phyloP scores from a whole-genome alignment of 2,113 vertebrate species.

The Lates calcarifer region DNA sequence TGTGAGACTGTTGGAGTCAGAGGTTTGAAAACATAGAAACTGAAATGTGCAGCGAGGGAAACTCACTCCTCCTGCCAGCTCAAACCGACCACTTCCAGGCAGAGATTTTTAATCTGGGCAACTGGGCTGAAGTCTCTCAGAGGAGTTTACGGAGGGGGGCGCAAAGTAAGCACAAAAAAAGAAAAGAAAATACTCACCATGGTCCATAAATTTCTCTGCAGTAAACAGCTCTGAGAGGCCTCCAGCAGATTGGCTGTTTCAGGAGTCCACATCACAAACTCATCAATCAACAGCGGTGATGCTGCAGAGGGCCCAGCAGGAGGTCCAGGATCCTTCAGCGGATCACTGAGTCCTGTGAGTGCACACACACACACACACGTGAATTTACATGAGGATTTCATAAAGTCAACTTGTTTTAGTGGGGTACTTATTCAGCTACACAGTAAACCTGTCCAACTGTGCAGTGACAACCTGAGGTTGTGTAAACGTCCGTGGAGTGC shows the following conservation, averaged over 20 bases:
- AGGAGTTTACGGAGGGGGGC: conserved; percentile 47
- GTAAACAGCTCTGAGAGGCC: conserved; percentile 30
- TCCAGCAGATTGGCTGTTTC: conserved; percentile 25
- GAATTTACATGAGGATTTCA: neutral
- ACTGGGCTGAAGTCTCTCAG: conserved; percentile 61
- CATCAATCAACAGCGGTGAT: conserved; percentile 36
- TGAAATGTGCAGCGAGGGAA: neutral
- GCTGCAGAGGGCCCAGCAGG: neutral
- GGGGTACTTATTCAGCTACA: neutral
- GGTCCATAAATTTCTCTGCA: conserved; percentile 31
- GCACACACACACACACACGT: too few relatives aligned
- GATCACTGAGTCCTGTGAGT: neutral
- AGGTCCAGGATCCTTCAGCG: neutral
- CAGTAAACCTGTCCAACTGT: conserved; percentile 9
- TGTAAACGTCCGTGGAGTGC: neutral
- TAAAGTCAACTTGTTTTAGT: neutral
- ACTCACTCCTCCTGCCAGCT: conserved; percentile 1
- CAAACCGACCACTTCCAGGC: conserved; percentile 12
- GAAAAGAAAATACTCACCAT: conserved; percentile 24
- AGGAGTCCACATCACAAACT: conserved; percentile 16
- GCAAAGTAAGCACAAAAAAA: conserved; percentile 49
- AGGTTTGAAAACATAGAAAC: neutral
- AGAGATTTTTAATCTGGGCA: conserved; percentile 59
- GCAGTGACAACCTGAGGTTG: neutral
- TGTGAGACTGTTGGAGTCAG: neutral